Percentiles rank a stretch among this genome's conserved stretches.
Conservation (phyloP, 2,888 invertebrate species). For the Mechanitis mazaeus region DNA sequence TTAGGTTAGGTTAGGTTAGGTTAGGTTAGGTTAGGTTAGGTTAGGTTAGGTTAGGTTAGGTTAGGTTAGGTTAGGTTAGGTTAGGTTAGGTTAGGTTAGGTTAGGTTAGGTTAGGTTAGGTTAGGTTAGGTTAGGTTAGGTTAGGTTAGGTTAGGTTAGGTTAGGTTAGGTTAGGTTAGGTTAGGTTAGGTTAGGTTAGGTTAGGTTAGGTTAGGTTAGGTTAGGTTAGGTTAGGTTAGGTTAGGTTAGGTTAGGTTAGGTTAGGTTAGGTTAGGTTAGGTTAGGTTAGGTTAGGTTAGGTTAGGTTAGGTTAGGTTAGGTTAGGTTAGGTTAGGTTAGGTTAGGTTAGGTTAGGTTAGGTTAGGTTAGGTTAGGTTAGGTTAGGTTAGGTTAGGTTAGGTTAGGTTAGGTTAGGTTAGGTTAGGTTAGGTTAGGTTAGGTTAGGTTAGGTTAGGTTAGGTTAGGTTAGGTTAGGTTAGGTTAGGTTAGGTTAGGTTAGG, state of each 20-base stretch:
- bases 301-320: conserved; percentile 22
- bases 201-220: conserved; percentile 1
- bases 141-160: conserved; percentile 26
- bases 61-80: conserved; percentile 19
- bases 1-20: conserved; percentile 20
- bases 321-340: conserved; percentile 25
- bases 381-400: conserved; percentile 23
- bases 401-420: conserved; percentile 30
- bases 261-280: conserved; percentile 27
- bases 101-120: conserved; percentile 30
- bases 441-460: conserved; percentile 25
- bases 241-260: conserved; percentile 29
- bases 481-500: conserved; percentile 27
- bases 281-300: conserved; percentile 19
- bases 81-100: conserved; percentile 18
- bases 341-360: conserved; percentile 19
- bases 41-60: conserved; percentile 21
- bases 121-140: conserved; percentile 30
- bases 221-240: conserved; percentile 27
- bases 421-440: conserved; percentile 24
- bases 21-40: conserved; percentile 21
- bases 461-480: conserved; percentile 25
- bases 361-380: conserved; percentile 24
- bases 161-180: conserved; percentile 24
- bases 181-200: conserved; percentile 12